Evolutionary conservation across 2,797 vertebrate species (phyloP).

Genomic region (Limosa lapponica): DNA sequence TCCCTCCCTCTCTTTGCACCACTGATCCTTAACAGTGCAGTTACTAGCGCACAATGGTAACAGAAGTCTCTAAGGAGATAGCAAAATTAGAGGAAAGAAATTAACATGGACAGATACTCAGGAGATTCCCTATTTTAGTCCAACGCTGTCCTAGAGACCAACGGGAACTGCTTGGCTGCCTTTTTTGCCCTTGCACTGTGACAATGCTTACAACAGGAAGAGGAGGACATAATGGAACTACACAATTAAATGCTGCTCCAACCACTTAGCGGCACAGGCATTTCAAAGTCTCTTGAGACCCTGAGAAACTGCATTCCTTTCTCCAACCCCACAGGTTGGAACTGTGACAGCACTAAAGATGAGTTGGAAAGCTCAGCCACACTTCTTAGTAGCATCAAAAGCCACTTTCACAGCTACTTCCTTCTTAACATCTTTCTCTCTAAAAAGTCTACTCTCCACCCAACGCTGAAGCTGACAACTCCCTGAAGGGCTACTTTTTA

Average conservation of each 20-base stretch:
- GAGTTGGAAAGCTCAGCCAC: background rate
- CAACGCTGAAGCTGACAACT: background rate
- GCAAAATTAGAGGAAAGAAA: background rate
- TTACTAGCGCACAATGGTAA: background rate
- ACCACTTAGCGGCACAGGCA: background rate
- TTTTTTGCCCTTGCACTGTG: background rate
- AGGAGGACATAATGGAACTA: background rate
- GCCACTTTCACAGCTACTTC: background rate
- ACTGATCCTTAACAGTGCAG: background rate
- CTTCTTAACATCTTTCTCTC: background rate
- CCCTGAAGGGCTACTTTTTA: background rate
- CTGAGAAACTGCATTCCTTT: background rate
- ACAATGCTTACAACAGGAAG: background rate
- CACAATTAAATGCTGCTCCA: background rate
- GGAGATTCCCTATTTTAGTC: background rate
- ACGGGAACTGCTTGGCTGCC: background rate
- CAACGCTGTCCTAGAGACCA: background rate
- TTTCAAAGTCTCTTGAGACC: background rate
- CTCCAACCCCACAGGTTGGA: background rate
- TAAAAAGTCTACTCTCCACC: background rate
- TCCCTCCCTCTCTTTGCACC: background rate
- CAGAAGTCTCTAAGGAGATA: background rate
- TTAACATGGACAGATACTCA: background rate
- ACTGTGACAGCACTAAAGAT: background rate
- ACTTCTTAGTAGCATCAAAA: background rate